These are phyloP conservation scores for Monomorium pharaonis DNA, from an alignment of 1,140 invertebrate genomes.

Conservation along the genomic window DNA sequence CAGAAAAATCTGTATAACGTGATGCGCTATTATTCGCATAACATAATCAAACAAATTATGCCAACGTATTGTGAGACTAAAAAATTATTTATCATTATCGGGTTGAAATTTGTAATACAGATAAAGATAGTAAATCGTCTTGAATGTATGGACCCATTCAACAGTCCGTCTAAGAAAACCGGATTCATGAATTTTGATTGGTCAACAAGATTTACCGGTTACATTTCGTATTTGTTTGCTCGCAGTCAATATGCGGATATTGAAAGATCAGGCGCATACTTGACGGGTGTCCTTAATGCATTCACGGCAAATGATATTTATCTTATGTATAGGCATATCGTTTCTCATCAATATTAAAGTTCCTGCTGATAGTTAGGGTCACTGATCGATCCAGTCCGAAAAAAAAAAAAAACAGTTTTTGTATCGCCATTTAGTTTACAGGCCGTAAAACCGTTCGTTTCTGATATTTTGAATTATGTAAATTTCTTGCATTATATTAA, in stretches of 20 bases:
- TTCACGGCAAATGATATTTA: background rate
- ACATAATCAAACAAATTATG: background rate
- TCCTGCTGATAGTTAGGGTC: background rate
- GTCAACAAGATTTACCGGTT: background rate
- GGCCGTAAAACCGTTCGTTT: background rate
- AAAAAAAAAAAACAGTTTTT: background rate
- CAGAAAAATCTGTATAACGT: background rate
- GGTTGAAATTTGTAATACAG: background rate
- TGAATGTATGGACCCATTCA: background rate
- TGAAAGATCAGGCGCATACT: background rate
- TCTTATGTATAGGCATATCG: background rate
- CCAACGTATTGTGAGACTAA: background rate
- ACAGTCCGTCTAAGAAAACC: background rate
- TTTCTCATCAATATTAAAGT: constrained; percentile 29
- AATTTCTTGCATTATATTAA: no score
- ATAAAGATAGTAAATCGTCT: background rate
- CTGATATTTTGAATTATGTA: constrained; percentile 12
- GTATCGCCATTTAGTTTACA: background rate
- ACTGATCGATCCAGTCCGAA: background rate
- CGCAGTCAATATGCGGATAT: background rate
- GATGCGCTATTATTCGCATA: background rate
- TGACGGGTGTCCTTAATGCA: background rate
- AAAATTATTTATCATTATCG: background rate
- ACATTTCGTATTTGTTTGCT: background rate
- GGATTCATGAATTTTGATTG: constrained; percentile 15